These are phyloP conservation scores for Saxidomus purpurata DNA, from an alignment of 1,140 invertebrate genomes.

Conservation along the genomic window DNA sequence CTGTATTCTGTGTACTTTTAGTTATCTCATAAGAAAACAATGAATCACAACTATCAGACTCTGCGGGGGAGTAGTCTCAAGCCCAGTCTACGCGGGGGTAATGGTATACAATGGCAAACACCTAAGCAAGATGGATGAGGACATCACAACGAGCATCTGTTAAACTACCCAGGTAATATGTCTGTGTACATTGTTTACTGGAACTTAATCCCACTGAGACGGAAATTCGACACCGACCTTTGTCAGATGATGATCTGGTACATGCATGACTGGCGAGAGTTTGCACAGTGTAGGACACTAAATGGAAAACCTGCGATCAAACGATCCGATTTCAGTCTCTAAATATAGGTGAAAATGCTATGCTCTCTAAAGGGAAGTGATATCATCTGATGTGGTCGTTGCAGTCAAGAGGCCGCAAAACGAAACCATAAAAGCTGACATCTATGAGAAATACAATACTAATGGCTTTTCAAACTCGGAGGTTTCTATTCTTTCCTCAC, in stretches of 20 bases:
- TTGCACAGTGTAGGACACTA: background rate
- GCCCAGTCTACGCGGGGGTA: no score
- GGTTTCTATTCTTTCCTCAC: background rate
- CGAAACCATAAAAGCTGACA: background rate
- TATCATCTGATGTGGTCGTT: background rate
- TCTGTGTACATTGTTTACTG: background rate
- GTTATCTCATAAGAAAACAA: no score
- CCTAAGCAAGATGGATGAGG: background rate
- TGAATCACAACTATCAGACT: no score
- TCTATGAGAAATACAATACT: background rate
- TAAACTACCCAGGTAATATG: background rate
- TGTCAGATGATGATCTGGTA: background rate
- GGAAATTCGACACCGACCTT: background rate
- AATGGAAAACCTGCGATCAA: background rate
- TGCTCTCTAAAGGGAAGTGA: background rate
- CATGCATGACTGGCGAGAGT: conserved; percentile 23
- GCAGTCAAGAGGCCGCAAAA: background rate
- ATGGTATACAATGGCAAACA: background rate
- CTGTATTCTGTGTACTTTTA: no score
- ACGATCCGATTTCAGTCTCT: background rate
- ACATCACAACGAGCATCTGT: background rate
- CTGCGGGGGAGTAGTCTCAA: no score
- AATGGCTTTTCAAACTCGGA: background rate
- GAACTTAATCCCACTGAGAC: background rate
- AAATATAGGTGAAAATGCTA: background rate